Percentiles rank a stretch among this genome's conserved stretches.
Evolutionary conservation across 2,797 vertebrate species (phyloP).

Genomic region (Lacerta viridis): DNA sequence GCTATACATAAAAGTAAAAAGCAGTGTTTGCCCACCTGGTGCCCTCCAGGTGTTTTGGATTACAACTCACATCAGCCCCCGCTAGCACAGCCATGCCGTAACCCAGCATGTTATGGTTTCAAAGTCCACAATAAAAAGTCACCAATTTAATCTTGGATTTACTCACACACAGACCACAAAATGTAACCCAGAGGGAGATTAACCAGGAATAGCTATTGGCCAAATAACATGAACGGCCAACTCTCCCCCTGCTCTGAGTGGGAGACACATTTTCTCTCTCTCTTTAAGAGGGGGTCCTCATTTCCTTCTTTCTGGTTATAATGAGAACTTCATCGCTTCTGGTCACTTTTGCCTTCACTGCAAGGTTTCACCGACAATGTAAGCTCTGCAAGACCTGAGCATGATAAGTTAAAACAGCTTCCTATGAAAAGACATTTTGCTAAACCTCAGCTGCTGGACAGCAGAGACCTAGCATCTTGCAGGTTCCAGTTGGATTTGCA

Average conservation of each 20-base stretch:
- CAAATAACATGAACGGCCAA: not conserved
- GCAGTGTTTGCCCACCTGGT: too few species aligned
- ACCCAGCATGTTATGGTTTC: not conserved
- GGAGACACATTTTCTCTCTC: not conserved
- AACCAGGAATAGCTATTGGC: not conserved
- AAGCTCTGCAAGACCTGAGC: not conserved
- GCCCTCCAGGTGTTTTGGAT: too few species aligned
- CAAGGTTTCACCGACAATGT: not conserved
- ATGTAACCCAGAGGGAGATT: not conserved
- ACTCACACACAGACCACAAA: not conserved
- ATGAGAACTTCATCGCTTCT: too few species aligned
- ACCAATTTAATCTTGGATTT: not conserved
- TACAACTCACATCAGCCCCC: too few species aligned
- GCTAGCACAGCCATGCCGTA: too few species aligned
- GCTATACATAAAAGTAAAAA: too few species aligned
- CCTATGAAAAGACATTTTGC: not conserved
- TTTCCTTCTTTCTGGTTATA: not conserved
- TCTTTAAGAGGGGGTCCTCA: too few species aligned
- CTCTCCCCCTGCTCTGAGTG: not conserved
- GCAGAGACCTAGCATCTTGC: not conserved
- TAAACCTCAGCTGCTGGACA: not conserved
- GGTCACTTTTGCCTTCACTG: not conserved
- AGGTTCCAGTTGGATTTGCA: not conserved
- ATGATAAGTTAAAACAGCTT: not conserved
- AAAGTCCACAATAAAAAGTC: constrained; percentile 22